These are phyloP conservation scores for Sarcophaga caerulescens DNA, from an alignment of 2,888 invertebrate genomes.

Conservation along the genomic window DNA sequence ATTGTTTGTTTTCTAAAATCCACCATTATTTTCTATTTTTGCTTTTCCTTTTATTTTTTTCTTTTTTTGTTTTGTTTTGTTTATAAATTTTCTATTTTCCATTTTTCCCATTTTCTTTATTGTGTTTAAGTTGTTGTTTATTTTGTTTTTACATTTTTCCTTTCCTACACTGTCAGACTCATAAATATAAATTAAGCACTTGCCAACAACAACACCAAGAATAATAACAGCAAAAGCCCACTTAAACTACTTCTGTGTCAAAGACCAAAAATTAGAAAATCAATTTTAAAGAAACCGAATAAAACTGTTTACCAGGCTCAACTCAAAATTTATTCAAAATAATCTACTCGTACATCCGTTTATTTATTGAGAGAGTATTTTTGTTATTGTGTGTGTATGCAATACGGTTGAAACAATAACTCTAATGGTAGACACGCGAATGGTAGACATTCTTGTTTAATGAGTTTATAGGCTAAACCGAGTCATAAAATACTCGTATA, in stretches of 20 bases:
- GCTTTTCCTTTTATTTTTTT: neutral
- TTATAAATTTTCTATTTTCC: neutral
- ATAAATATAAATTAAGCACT: constrained; percentile 57
- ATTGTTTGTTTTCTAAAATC: constrained; percentile 50
- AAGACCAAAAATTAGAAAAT: constrained; percentile 46
- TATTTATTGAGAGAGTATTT: constrained; percentile 5
- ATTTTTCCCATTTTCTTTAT: neutral
- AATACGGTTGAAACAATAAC: neutral
- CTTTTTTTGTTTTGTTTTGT: neutral
- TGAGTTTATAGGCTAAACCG: constrained; percentile 28
- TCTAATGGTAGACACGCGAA: constrained; percentile 20
- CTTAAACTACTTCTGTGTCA: constrained; percentile 41
- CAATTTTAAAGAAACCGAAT: constrained; percentile 37
- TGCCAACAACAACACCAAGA: neutral
- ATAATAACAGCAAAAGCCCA: constrained; percentile 1
- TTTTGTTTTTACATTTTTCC: neutral
- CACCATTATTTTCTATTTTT: constrained; percentile 30
- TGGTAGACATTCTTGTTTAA: constrained; percentile 22
- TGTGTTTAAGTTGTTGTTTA: constrained; percentile 24
- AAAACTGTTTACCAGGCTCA: neutral
- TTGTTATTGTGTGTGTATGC: neutral
- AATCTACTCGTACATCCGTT: neutral
- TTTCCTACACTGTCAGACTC: constrained; percentile 34
- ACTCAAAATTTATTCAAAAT: neutral
- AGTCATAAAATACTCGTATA: constrained; percentile 36